Percentiles rank a stretch among this genome's conserved stretches.
Evolutionary conservation across 35 echinoderm and acorn worm species (phyloP).

Genomic region (Heliocidaris erythrogramma): DNA sequence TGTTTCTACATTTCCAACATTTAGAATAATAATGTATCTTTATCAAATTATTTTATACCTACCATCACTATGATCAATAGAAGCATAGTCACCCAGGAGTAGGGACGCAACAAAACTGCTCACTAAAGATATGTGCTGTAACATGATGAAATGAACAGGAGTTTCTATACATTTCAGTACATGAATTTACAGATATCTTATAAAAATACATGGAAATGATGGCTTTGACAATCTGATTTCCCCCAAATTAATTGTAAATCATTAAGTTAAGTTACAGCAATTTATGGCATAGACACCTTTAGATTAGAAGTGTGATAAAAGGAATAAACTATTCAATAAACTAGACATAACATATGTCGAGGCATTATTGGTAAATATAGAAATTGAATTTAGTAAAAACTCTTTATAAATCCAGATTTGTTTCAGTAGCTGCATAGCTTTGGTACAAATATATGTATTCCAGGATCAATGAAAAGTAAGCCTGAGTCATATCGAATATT

Average conservation of each 20-base stretch:
- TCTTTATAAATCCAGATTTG: too few relatives aligned
- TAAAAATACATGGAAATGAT: not conserved
- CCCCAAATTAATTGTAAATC: not conserved
- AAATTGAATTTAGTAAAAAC: too few relatives aligned
- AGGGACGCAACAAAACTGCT: conserved; percentile 98
- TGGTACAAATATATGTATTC: too few relatives aligned
- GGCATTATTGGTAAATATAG: too few relatives aligned
- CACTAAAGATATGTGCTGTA: conserved; percentile 85
- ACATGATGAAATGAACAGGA: not conserved
- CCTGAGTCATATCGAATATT: too few relatives aligned
- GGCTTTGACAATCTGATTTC: not conserved
- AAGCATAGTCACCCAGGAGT: conserved; percentile 76
- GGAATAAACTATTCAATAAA: too few relatives aligned
- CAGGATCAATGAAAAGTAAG: too few relatives aligned
- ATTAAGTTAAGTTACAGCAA: not conserved
- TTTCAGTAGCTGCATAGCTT: too few relatives aligned
- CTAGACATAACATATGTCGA: too few relatives aligned
- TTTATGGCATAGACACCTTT: too few relatives aligned
- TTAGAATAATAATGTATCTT: not conserved
- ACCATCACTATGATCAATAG: conserved; percentile 99
- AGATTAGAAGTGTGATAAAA: too few relatives aligned
- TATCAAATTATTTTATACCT: not conserved
- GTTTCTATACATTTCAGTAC: not conserved
- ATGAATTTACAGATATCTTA: not conserved
- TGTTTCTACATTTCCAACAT: too few relatives aligned